phyloP scores from a whole-genome alignment of 2,888 invertebrate genomes.

The Xanthia togata region DNA sequence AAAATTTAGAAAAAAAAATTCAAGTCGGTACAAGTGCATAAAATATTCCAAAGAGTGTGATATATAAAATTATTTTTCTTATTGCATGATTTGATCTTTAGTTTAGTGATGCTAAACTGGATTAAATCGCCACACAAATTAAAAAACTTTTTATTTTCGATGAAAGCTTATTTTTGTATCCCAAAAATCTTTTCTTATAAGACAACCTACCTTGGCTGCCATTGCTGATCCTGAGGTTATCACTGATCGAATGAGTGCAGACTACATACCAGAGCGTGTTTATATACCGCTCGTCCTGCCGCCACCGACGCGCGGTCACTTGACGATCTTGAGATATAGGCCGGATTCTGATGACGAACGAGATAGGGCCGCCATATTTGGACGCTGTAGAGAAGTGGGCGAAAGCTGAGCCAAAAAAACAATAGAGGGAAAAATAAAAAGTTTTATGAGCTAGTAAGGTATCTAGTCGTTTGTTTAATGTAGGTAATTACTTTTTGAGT shows the following conservation, averaged over 20 bases:
- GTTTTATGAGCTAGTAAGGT: not conserved
- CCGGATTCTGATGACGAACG: slow-evolving; percentile 43
- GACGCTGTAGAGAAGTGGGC: slow-evolving; percentile 32
- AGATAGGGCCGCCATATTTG: slow-evolving; percentile 58
- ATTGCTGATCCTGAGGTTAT: slow-evolving; percentile 76
- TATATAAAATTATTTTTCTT: not conserved
- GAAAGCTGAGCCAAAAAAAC: slow-evolving; percentile 21
- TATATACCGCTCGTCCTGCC: slow-evolving; percentile 72
- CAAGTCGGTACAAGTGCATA: not conserved
- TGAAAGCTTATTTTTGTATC: not conserved
- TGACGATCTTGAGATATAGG: slow-evolving; percentile 70
- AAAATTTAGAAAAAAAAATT: not conserved
- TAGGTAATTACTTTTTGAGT: slow-evolving; percentile 18
- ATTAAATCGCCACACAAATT: not conserved
- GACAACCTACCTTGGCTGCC: slow-evolving; percentile 80
- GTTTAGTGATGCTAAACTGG: not conserved
- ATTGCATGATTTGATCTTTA: not conserved
- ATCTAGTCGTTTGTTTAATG: not conserved
- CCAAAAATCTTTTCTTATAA: not conserved
- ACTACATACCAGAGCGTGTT: slow-evolving; percentile 61
- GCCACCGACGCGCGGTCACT: slow-evolving; percentile 57
- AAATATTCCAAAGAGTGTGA: not conserved
- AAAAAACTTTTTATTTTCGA: too few relatives aligned
- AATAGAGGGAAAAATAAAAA: slow-evolving; percentile 18
- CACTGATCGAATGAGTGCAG: slow-evolving; percentile 77